Evolutionary conservation across 1,140 invertebrate species (phyloP).

Genomic region (Drosophila nigrodunni): DNA sequence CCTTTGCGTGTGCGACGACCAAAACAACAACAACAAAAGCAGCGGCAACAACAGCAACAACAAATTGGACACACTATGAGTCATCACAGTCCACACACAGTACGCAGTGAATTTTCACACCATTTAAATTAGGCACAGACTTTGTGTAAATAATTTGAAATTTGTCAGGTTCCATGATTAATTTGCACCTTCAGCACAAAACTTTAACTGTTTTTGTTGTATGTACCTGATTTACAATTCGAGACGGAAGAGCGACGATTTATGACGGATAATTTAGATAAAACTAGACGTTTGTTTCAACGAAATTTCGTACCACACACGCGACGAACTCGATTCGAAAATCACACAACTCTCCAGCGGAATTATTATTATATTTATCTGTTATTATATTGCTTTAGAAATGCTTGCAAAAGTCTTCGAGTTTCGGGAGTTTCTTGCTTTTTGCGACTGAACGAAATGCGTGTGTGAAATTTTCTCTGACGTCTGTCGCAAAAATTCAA

Average conservation of each 20-base stretch:
- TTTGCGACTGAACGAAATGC: conserved; percentile 26
- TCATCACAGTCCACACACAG: conserved; percentile 22
- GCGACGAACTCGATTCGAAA: conserved; percentile 47
- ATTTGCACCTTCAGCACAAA: not conserved
- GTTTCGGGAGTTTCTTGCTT: not conserved
- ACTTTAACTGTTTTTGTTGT: not conserved
- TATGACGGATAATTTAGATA: not conserved
- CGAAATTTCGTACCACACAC: conserved; percentile 23
- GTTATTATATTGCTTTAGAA: not conserved
- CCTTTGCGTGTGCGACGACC: conserved; percentile 34
- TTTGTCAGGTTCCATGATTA: not conserved
- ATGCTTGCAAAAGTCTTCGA: conserved; percentile 5
- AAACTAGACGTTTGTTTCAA: conserved; percentile 16
- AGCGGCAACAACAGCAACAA: conserved; percentile 26
- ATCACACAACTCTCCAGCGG: conserved; percentile 11
- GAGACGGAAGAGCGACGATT: not conserved
- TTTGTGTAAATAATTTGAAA: conserved; percentile 12
- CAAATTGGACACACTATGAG: conserved; percentile 34
- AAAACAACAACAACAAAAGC: conserved; percentile 6
- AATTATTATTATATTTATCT: not conserved
- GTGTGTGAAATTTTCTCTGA: conserved; percentile 21
- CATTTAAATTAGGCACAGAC: conserved; percentile 16
- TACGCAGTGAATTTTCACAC: conserved; percentile 44
- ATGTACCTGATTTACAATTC: conserved; percentile 20
- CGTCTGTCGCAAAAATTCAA: conserved; percentile 17